Evolutionary conservation across 2,888 invertebrate genomes (phyloP).

Genomic region (Omphaloscelis lunosa): DNA sequence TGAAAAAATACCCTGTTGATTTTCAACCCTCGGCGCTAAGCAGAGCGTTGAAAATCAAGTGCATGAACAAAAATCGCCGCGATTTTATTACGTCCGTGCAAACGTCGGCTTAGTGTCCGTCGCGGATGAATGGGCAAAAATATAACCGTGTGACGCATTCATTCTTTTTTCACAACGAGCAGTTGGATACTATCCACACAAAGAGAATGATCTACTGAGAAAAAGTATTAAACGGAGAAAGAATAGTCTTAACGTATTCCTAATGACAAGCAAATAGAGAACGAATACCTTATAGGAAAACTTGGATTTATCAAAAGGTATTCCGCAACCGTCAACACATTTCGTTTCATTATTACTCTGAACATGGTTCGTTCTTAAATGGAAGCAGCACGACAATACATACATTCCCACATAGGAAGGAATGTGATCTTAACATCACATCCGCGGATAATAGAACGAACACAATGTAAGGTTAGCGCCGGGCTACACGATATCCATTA

Average conservation of each 20-base stretch:
- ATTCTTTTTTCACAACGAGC: conserved; percentile 13
- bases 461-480: conserved; percentile 56
- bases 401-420: conserved; percentile 26
- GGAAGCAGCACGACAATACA: conserved; percentile 42
- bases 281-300: neutral
- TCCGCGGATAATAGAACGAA: conserved; percentile 33
- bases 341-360: conserved; percentile 2
- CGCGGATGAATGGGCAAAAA: conserved; percentile 46
- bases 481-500: conserved; percentile 61
- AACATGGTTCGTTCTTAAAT: conserved; percentile 28
- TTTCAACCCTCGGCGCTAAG: too few relatives aligned
- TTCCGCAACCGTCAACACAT: conserved; percentile 14
- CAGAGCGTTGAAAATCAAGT: too few relatives aligned
- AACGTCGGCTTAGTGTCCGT: conserved; percentile 38
- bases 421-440: conserved; percentile 49
- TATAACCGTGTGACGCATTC: conserved; percentile 34
- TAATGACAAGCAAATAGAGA: neutral
- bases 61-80: too few relatives aligned
- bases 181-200: neutral
- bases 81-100: too few relatives aligned
- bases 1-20: too few relatives aligned
- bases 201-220: neutral
- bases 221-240: neutral
- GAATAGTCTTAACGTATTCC: neutral
- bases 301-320: neutral